Evolutionary conservation across 2,113 vertebrate species (phyloP).

Genomic region (Elgaria multicarinata): DNA sequence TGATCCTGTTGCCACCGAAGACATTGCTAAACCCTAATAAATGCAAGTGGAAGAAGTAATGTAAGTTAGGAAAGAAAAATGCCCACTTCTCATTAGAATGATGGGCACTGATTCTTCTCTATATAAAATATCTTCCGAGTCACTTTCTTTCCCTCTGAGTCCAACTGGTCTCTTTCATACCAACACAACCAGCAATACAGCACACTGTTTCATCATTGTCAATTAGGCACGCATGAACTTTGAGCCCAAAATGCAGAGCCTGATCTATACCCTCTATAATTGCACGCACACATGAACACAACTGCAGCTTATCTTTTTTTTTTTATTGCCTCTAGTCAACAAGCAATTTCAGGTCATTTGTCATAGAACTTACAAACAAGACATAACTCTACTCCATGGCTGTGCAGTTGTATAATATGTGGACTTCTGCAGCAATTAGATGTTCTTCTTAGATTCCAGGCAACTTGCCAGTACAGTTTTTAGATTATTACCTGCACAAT

Average conservation of each 20-base stretch:
- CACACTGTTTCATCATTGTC: neutral
- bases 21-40: neutral
- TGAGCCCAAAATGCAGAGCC: neutral
- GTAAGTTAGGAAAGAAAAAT: neutral
- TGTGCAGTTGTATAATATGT: neutral
- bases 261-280: neutral
- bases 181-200: neutral
- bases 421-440: neutral
- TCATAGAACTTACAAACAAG: neutral
- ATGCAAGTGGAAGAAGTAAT: neutral
- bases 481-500: neutral
- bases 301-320: neutral
- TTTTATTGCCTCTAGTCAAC: neutral
- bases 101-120: neutral
- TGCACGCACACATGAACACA: neutral
- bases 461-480: neutral
- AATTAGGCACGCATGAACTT: neutral
- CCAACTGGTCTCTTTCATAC: neutral
- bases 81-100: neutral
- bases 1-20: neutral
- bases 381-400: neutral
- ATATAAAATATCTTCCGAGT: neutral
- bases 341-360: neutral
- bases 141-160: neutral
- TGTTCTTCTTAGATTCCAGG: neutral